These are phyloP conservation scores for Megalops atlanticus DNA, from an alignment of 2,113 vertebrate genomes.

Conservation along the genomic window DNA sequence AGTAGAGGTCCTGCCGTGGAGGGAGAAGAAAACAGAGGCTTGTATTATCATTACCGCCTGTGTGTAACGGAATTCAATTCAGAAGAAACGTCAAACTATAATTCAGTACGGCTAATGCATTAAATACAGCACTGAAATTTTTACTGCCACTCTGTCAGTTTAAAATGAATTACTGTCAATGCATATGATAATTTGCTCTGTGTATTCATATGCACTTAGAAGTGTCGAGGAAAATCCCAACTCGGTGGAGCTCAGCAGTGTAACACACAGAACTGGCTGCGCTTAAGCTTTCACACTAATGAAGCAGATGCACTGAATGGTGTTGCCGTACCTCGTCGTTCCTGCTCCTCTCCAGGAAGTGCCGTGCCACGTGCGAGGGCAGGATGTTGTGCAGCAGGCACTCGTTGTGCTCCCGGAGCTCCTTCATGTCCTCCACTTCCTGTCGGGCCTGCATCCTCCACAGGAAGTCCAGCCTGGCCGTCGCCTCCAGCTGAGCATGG, in stretches of 20 bases:
- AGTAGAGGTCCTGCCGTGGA: slow-evolving; percentile 83
- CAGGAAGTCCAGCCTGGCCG: slow-evolving; percentile 90
- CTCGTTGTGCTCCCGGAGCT: slow-evolving; percentile 90
- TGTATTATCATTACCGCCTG: background rate
- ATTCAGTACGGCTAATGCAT: background rate
- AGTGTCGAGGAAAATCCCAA: slow-evolving; percentile 29
- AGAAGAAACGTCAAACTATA: background rate
- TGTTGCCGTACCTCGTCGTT: slow-evolving; percentile 83
- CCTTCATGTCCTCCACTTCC: slow-evolving; percentile 96
- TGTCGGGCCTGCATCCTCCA: slow-evolving; percentile 95
- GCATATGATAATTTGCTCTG: background rate
- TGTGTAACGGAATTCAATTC: background rate
- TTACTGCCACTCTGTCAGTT: background rate
- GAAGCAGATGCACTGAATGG: background rate
- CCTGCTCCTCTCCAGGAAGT: slow-evolving; percentile 90
- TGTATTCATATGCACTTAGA: background rate
- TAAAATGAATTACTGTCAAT: background rate
- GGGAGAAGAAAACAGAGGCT: background rate
- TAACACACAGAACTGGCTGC: no score
- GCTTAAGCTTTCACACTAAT: background rate
- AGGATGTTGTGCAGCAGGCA: slow-evolving; percentile 92
- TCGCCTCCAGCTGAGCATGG: slow-evolving; percentile 86
- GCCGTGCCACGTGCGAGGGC: slow-evolving; percentile 87
- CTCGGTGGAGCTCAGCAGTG: no score
- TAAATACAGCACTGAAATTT: no score